Percentiles rank a stretch among this genome's conserved stretches.
These are phyloP conservation scores for Nephrotoma flavescens DNA, from an alignment of 2,888 invertebrate species.

Conservation along the genomic window DNA sequence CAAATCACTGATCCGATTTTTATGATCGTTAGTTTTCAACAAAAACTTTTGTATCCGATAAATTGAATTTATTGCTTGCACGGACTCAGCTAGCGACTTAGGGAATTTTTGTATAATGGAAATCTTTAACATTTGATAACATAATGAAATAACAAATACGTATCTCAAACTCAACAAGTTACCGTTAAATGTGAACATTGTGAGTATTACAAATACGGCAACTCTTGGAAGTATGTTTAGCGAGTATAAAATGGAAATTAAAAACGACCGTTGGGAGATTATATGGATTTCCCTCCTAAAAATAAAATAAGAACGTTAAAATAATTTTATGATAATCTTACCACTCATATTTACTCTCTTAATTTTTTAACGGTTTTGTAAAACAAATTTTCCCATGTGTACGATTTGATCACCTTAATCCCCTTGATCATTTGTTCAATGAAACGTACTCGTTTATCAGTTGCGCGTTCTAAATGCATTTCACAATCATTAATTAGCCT, in stretches of 20 bases:
- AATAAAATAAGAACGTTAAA: slow-evolving; percentile 5
- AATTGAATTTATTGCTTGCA: slow-evolving; percentile 48
- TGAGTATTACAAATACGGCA: slow-evolving; percentile 45
- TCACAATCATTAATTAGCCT: not conserved
- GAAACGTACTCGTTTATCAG: slow-evolving; percentile 59
- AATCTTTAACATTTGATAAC: slow-evolving; percentile 43
- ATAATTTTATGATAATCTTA: slow-evolving; percentile 32
- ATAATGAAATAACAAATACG: slow-evolving; percentile 43
- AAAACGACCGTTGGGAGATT: slow-evolving; percentile 47
- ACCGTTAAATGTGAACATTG: slow-evolving; percentile 37
- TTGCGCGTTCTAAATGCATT: slow-evolving; percentile 48
- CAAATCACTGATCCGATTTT: not conserved
- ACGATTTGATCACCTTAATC: slow-evolving; percentile 78
- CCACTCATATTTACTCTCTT: slow-evolving; percentile 40
- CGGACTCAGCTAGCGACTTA: slow-evolving; percentile 40
- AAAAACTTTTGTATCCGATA: slow-evolving; percentile 41
- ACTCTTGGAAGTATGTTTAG: slow-evolving; percentile 39
- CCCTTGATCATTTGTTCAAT: slow-evolving; percentile 82
- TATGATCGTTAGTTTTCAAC: slow-evolving; percentile 8
- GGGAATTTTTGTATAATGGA: slow-evolving; percentile 36
- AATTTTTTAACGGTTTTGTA: slow-evolving; percentile 47
- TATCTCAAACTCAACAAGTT: slow-evolving; percentile 41
- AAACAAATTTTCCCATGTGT: slow-evolving; percentile 71
- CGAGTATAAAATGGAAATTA: slow-evolving; percentile 42
- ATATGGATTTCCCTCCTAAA: slow-evolving; percentile 47